A percentile compares a stretch with the other conserved stretches of the same genome.
Conservation (phyloP, 2,113 vertebrate genomes). For the Oxygymnocypris stewartii region DNA sequence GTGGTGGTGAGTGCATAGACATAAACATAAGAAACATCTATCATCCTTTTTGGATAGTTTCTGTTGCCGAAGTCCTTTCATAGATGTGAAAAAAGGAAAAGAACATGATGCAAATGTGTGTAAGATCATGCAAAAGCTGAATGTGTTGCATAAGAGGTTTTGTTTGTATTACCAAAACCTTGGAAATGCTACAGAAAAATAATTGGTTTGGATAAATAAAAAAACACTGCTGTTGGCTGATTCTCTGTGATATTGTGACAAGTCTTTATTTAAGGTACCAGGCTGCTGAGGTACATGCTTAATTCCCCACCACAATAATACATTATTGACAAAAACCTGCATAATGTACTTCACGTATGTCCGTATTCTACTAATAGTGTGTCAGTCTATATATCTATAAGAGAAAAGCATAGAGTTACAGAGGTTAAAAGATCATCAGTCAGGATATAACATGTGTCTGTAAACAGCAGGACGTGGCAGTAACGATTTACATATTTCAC, state of each 20-base stretch:
- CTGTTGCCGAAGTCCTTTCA: background rate
- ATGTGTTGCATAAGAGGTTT: background rate
- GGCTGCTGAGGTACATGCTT: background rate
- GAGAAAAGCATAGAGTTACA: background rate
- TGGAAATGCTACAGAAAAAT: conserved; percentile 15
- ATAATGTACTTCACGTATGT: background rate
- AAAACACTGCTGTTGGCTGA: background rate
- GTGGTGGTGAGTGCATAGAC: background rate
- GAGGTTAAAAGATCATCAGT: background rate
- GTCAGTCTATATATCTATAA: background rate
- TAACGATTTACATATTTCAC: background rate
- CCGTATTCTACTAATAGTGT: background rate
- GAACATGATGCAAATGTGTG: background rate
- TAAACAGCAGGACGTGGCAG: background rate
- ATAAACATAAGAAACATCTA: background rate
- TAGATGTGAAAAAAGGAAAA: background rate
- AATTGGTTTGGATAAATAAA: conserved; percentile 6
- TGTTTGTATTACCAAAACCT: conserved; percentile 1
- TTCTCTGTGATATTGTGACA: conserved; percentile 1
- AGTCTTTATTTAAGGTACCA: background rate
- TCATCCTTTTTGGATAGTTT: background rate
- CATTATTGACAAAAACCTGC: background rate
- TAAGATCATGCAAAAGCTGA: background rate
- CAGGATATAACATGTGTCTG: background rate
- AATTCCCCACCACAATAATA: background rate